Evolutionary conservation across 2,797 vertebrate species (phyloP), one percentile per base, ranked within the genome.

Genomic region (Eleutherodactylus coqui): DNA sequence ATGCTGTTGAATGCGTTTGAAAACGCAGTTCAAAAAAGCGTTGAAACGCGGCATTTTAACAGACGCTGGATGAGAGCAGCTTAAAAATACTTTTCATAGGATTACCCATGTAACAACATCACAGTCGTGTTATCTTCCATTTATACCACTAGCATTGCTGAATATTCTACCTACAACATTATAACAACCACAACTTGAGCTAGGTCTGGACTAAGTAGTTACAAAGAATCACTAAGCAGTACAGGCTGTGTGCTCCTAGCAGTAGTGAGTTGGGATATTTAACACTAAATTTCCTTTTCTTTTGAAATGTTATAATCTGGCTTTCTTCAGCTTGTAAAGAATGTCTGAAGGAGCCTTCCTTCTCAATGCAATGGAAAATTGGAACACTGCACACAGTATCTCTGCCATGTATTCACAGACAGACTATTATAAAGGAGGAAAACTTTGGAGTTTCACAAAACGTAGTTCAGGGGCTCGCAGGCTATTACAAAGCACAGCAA

Each of bases 361-460:
- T 85, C 82, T 81, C 64, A 55, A 55, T 81, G 82, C 82, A 80
- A 76, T 87, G 86, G 86, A 87, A 87, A 87, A 87, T 83, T 87
- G 86, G 86, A 87, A 81, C 69, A 41, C 76, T 32, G 77, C 53
- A 84, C 82, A 75, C 77, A 75, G 69, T 79, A 75, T 87, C 70
- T 69, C 82, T 87, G 86, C 86, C 86, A 87, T 87, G 82, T 81
- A 84, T 84, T 84, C 82, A 87, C 86, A 87, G 86, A 84, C 86
- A 87, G 82, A 73, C 86, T 87, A 81, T 87, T 87, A 87, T 87
- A 82, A 79, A 87, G 85, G 77, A 81, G 82, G 43, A 43, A 73
- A 84, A 73, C 70, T 87, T 55, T 67, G 77, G 86, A 84, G 51
- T 81, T 87, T 87, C 47, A 80, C 86, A 75, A 87, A 83, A 84